Evolutionary conservation across 2,113 vertebrate genomes (phyloP), one percentile per base, ranked within the genome.

Genomic region (Ageneiosus marmoratus): DNA sequence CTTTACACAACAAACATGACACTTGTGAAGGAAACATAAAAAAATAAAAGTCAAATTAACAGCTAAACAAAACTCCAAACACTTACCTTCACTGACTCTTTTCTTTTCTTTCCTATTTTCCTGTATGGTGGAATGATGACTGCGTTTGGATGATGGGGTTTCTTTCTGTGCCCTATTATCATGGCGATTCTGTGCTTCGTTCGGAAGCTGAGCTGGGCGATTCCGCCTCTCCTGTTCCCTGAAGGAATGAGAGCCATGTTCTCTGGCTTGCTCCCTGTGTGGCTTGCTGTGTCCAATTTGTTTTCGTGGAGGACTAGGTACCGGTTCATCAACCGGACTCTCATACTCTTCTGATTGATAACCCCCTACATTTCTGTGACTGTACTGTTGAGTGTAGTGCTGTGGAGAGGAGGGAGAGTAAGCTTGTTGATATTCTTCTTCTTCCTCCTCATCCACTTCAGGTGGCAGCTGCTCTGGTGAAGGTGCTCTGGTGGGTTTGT

Each of bases 351-450:
- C 96, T 6, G 92, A 94, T 0, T 90, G 95, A 87, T 92, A 90
- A 2, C 93, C 94, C 9, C 86, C 41, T 0, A 83, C 58, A 65
- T 85, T 87, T 70, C 88, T 51, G 18, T 92, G 91, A 22, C 90
- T 87, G 87, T 91, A 95, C 0, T 87, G 88, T 74, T 89, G 87
- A 83, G 82, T 92, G 89, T 94, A 94, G 85, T 96, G 91, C 51
- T 90, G 90, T 0, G 92, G 91, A 0, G 94, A 92, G 0, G 92
- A 94, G 1, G 95, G 95, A 0, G 95, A 96, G 90, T 94, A 96
- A 44, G 92, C 91, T 0, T 93, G 92, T 70, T 92, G 93, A 90
- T 96, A 96, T 56, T 89, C 91, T 5, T 94, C 92, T 56, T 95
- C 95, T 74, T 91, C 88, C 22, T 84, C 78, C 9, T 88, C 83